Base-by-base conservation (phyloP, 2,113 vertebrate species). In the Myiozetetes cayanensis region DNA sequence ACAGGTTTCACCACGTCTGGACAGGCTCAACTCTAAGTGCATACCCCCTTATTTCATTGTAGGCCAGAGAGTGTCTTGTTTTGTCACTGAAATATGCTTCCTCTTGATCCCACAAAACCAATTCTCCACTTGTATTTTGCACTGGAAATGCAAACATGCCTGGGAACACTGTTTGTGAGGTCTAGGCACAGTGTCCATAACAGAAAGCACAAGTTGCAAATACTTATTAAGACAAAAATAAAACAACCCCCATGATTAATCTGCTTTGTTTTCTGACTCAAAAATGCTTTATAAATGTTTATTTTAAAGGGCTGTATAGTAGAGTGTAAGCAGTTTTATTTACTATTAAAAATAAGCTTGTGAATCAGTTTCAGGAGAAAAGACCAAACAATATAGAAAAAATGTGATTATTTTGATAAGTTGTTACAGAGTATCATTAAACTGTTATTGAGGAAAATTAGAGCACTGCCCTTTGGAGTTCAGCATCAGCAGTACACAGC, bases 31-130 rank as follows among this genome's bases (percentile, higher is more conserved):
- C 5, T 74, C 66, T 35, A 4, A 8, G 6, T 31, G 21, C 0
- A 0, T 43, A 17, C 10, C 14, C 18, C 12, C 1, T 0, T 63
- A 19, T 66, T 63, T 65, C 55, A 27, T 10, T 46, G 53, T n/a
- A 68, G 41, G 18, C 24, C 63, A 21, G 49, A 68, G 14, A 75
- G 4, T 1, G 0, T 37, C 30, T 47, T 65, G 47, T 55, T 21
- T 67, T 61, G 7, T 49, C 39, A 12, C 41, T 56, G 35, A 11
- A 59, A 47, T 72, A 1, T 49, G 4, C 11, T 61, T 83, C 4
- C 13, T 72, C 25, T 79, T 52, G 24, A 20, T 76, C 33, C 22
- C 44, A 35, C 31, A 55, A 21, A 74, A 58, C 28, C n/a, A 49
- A 0, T 70, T 94, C 28, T 66, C 8, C 11, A 14, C 28, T 90